phyloP scores from a whole-genome alignment of 2,888 invertebrate genomes.

The Caenorhabditis japonica region DNA sequence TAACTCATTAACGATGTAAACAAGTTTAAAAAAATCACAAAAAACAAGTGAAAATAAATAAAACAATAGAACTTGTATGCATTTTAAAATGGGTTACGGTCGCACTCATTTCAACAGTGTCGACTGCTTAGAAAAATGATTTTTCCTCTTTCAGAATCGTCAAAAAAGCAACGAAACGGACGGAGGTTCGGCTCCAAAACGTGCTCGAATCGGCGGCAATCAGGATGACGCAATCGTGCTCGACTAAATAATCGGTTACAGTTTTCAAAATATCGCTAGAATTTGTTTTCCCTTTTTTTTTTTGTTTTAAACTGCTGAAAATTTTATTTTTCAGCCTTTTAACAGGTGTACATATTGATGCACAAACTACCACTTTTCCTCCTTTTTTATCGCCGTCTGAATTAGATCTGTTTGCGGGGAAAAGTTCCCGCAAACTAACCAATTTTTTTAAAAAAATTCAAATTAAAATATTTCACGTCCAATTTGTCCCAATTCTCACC shows the following conservation, averaged over 20 bases:
- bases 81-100: too few species aligned
- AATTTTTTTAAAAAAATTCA: too few species aligned
- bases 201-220: neutral
- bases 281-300: neutral
- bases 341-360: conserved; percentile 31
- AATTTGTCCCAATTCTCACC: too few species aligned
- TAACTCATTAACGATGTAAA: too few species aligned
- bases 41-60: too few species aligned
- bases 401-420: too few species aligned
- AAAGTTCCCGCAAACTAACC: too few species aligned
- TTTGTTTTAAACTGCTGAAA: neutral
- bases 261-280: neutral
- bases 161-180: too few species aligned
- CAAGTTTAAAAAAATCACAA: too few species aligned
- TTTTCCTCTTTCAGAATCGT: neutral
- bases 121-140: neutral
- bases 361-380: conserved; percentile 5
- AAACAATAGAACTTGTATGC: too few species aligned
- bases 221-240: neutral
- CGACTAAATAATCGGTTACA: neutral
- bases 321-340: neutral
- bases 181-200: neutral
- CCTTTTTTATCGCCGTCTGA: neutral
- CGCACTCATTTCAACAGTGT: neutral
- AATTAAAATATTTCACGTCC: too few species aligned